These are phyloP conservation scores for Rambutsinella grinnellia DNA, from an alignment of 2,888 invertebrate species.

Conservation along the genomic window DNA sequence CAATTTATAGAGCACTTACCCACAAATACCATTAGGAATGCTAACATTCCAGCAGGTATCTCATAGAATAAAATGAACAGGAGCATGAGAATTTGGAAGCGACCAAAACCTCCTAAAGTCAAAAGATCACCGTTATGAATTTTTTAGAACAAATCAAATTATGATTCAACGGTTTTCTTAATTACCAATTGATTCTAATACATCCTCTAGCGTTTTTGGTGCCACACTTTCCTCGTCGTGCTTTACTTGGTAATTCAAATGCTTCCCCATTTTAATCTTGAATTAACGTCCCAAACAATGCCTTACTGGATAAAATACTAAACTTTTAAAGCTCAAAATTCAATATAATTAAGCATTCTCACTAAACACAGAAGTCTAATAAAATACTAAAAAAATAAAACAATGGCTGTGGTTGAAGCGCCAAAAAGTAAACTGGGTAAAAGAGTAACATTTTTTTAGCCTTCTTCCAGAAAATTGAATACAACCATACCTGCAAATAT, in stretches of 20 bases:
- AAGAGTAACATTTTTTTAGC: no score
- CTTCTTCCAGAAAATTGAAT: no score
- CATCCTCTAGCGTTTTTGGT: slow-evolving; percentile 57
- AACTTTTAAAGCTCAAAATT: no score
- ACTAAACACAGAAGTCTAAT: no score
- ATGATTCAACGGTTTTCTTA: background rate
- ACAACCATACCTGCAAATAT: no score
- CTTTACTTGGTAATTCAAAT: slow-evolving; percentile 32
- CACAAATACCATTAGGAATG: slow-evolving; percentile 56
- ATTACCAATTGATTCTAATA: slow-evolving; percentile 55
- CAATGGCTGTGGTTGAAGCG: no score
- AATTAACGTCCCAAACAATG: no score
- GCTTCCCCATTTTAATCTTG: slow-evolving; percentile 33
- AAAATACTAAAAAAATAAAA: no score
- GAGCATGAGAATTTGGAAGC: slow-evolving; percentile 55
- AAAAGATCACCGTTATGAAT: background rate
- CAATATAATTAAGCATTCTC: no score
- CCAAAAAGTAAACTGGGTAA: no score
- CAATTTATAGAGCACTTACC: slow-evolving; percentile 28
- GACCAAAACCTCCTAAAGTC: slow-evolving; percentile 55
- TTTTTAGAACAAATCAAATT: background rate
- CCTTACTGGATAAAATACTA: no score
- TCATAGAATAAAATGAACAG: slow-evolving; percentile 58
- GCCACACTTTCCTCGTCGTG: slow-evolving; percentile 8
- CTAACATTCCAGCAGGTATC: slow-evolving; percentile 59